phyloP scores from a whole-genome alignment of 2,888 invertebrate species.

The Eutolmus rufibarbis region DNA sequence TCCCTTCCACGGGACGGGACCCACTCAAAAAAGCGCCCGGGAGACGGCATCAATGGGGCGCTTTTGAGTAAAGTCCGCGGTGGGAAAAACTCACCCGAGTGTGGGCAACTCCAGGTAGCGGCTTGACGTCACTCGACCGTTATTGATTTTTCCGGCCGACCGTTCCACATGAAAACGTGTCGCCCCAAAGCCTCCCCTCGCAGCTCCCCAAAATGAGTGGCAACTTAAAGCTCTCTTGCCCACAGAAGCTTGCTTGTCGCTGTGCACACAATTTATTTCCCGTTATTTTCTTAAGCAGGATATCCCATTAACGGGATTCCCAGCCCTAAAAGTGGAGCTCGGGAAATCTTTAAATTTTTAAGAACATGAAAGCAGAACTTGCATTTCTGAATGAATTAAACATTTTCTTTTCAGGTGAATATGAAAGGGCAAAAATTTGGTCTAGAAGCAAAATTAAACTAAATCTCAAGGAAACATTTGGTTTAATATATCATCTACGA shows the following conservation, averaged over 20 bases:
- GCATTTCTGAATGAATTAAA: neutral
- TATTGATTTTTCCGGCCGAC: constrained; percentile 42
- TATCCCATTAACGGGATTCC: constrained; percentile 3
- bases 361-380: neutral
- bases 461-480: no score
- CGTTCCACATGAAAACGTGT: neutral
- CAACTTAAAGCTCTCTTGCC: neutral
- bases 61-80: constrained; percentile 4
- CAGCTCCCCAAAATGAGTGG: neutral
- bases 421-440: no score
- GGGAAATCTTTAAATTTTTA: neutral
- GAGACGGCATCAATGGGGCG: neutral
- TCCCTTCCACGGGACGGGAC: neutral
- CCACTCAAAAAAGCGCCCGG: neutral
- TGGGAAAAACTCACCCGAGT: constrained; percentile 22
- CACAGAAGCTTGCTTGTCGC: neutral
- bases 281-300: constrained; percentile 22
- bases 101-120: constrained; percentile 36
- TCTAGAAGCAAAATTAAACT: no score
- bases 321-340: neutral
- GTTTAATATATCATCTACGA: no score
- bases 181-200: neutral
- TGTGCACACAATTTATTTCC: neutral
- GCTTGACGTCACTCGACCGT: constrained; percentile 44
- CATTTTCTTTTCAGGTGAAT: no score